Conservation (phyloP, 2,113 vertebrate genomes). For the Clinocottus analis region DNA sequence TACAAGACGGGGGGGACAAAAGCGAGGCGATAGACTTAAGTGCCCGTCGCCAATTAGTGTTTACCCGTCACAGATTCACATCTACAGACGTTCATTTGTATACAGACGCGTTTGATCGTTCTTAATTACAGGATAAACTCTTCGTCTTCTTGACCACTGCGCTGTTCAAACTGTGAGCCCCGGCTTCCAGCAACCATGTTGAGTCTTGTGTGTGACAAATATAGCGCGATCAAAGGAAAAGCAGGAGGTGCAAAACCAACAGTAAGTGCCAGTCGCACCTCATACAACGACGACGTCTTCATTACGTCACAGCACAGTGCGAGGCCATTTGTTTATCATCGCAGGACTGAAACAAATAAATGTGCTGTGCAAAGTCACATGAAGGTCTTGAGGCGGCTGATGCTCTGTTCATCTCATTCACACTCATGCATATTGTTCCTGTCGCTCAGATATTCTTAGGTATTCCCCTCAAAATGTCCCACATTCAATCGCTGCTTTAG, state of each 20-base stretch:
- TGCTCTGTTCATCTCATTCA: too few species aligned
- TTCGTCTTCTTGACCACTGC: too few species aligned
- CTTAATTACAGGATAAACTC: not conserved
- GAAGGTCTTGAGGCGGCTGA: too few species aligned
- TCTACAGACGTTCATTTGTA: not conserved
- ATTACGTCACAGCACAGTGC: too few species aligned
- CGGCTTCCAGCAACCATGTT: not conserved
- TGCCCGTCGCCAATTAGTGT: conserved; percentile 8
- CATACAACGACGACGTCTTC: too few species aligned
- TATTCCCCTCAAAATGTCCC: not conserved
- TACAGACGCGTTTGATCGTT: not conserved
- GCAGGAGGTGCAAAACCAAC: too few species aligned
- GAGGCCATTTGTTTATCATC: too few species aligned
- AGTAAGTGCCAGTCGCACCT: too few species aligned
- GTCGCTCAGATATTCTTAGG: too few species aligned
- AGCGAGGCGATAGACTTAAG: not conserved
- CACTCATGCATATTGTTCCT: too few species aligned
- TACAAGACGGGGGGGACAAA: not conserved
- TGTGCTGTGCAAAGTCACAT: too few species aligned
- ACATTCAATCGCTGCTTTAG: not conserved
- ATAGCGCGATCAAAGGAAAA: not conserved
- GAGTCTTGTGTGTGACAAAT: not conserved
- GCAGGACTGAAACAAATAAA: too few species aligned
- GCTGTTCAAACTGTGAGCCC: conserved; percentile 14
- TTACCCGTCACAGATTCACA: conserved; percentile 6